These are phyloP conservation scores for Syrphus vitripennis DNA, from an alignment of 2,888 invertebrate species.

Conservation along the genomic window DNA sequence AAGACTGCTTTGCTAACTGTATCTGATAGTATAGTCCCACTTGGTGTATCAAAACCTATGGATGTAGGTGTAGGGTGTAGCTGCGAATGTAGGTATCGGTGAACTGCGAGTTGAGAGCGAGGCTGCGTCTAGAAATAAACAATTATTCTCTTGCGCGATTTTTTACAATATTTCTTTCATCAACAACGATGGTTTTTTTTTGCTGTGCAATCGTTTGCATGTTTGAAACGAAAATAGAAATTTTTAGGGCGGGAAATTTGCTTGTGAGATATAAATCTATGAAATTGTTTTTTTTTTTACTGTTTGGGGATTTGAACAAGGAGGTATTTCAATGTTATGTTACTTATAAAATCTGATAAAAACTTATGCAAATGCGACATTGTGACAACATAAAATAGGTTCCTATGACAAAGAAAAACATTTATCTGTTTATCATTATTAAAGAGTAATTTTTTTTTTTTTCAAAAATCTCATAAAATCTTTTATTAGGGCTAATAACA, in stretches of 20 bases:
- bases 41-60: background rate
- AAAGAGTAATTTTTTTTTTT: too few relatives aligned
- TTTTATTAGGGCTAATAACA: too few relatives aligned
- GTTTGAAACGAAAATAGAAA: background rate
- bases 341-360: too few relatives aligned
- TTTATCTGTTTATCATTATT: too few relatives aligned
- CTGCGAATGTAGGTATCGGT: too few relatives aligned
- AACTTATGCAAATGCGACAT: too few relatives aligned
- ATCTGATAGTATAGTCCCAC: background rate
- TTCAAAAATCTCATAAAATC: too few relatives aligned
- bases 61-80: background rate
- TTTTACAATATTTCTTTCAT: background rate
- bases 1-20: background rate
- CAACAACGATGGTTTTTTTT: background rate
- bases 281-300: background rate
- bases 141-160: background rate
- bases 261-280: background rate
- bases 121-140: too few relatives aligned
- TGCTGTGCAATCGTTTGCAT: background rate
- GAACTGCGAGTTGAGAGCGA: too few relatives aligned
- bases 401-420: too few relatives aligned
- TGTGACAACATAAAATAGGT: too few relatives aligned
- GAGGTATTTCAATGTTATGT: background rate
- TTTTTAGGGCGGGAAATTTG: background rate
- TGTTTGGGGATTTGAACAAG: background rate